phyloP scores from a whole-genome alignment of 1,140 invertebrate genomes.

The Pogonomyrmex barbatus region DNA sequence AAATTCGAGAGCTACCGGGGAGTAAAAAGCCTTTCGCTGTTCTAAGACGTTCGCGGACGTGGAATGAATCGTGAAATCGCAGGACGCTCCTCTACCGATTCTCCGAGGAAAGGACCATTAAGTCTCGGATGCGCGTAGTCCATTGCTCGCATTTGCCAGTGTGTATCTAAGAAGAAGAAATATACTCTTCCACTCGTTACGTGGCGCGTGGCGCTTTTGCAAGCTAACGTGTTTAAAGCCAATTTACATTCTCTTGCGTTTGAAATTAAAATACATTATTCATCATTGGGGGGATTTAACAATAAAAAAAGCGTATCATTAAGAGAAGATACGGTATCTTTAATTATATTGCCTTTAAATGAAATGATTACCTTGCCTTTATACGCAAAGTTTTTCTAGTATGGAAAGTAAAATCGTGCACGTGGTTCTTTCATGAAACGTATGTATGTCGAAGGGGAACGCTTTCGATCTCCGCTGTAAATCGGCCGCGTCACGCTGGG shows the following conservation, averaged over 20 bases:
- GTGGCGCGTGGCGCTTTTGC: not conserved
- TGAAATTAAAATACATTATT: not conserved
- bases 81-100: conserved; percentile 48
- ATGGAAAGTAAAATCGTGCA: not conserved
- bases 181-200: conserved; percentile 7
- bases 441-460: not conserved
- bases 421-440: conserved; percentile 1
- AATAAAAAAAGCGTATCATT: not conserved
- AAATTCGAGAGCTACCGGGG: conserved; percentile 57
- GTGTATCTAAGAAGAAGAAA: conserved; percentile 47
- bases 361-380: not conserved
- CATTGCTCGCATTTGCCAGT: conserved; percentile 38
- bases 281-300: too few species aligned
- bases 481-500: conserved; percentile 43
- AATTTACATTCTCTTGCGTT: conserved; percentile 19
- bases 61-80: conserved; percentile 63
- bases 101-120: conserved; percentile 57
- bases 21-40: conserved; percentile 66
- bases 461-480: conserved; percentile 12
- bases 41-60: conserved; percentile 57
- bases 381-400: not conserved
- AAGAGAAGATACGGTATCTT: not conserved
- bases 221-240: not conserved
- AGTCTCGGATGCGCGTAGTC: conserved; percentile 55
- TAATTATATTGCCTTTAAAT: not conserved